Evolutionary conservation across 2,797 vertebrate genomes (phyloP).

Genomic region (Margarornis squamiger): DNA sequence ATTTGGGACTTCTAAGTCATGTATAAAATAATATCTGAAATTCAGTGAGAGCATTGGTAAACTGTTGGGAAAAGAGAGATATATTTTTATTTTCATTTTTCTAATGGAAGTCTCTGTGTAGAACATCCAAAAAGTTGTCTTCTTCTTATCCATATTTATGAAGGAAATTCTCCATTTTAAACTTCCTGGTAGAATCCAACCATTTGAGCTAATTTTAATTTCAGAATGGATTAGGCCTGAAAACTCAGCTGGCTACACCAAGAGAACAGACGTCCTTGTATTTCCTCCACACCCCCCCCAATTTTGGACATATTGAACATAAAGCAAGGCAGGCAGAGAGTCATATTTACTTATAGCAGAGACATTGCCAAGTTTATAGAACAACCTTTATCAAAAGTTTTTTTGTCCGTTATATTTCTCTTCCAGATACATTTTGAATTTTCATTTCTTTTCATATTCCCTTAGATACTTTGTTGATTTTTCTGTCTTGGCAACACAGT

Average conservation of each 20-base stretch:
- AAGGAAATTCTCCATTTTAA: conserved; percentile 51
- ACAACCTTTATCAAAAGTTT: conserved; percentile 58
- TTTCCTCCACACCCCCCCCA: neutral
- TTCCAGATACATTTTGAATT: conserved; percentile 58
- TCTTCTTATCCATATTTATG: conserved; percentile 55
- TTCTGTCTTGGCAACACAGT: conserved; percentile 58
- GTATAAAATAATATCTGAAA: neutral
- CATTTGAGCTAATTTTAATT: conserved; percentile 45
- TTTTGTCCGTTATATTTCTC: conserved; percentile 48
- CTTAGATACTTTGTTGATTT: conserved; percentile 66
- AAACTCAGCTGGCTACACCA: conserved; percentile 25
- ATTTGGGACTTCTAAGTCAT: neutral
- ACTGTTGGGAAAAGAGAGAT: neutral
- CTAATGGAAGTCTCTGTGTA: neutral
- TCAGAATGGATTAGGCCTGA: conserved; percentile 52
- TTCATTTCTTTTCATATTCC: conserved; percentile 64
- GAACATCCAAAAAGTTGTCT: conserved; percentile 40
- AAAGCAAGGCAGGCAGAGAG: conserved; percentile 43
- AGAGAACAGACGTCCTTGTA: conserved; percentile 45
- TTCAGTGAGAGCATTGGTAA: neutral
- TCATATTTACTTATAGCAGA: conserved; percentile 42
- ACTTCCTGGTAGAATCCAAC: conserved; percentile 28
- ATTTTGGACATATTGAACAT: neutral
- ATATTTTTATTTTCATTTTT: neutral
- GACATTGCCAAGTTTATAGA: conserved; percentile 54